Base-by-base conservation (phyloP, 2,888 invertebrate species). In the Hydraecia micacea region DNA sequence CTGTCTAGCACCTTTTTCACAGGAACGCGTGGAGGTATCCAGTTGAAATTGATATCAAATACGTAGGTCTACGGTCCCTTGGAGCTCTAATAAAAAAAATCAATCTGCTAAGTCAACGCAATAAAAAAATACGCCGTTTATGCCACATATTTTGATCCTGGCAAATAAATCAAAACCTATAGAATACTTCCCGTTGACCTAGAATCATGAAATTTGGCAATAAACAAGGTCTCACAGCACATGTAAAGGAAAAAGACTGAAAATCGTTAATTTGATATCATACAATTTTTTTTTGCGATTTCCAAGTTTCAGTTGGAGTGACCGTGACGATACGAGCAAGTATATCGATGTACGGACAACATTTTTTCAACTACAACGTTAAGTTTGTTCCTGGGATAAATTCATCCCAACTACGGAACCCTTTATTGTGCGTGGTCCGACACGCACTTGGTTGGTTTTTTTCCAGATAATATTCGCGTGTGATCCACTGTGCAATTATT, bases 401-500 rank as follows among this genome's bases (percentile, higher is more conserved):
- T 60, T 28, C 60, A 18, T 28, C 28, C 7, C 28, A 60, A 60
- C 28, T 28, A 60, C 60, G 15, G 60, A 60, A 60, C 60, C 60
- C 15, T 28, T 28, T 15, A 60, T 18, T 60, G 15, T 15, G 7
- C 28, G 28, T 60, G 15, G 60, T 60, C 28, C 46, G 46, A 60
- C n/a, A 13, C 60, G 28, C 18, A 60, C 28, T 60, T 15, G n/a
- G 7, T 7, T 15, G 7, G 18, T 3, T 49, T 58, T n/a, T 77
- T 86, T 77, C 52, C 55, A 77, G 28, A 66, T 65, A 55, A 66
- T 73, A 55, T 77, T 74, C 18, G 46, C 21, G 18, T 60, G 67
- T 75, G 76, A 63, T 77, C 73, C 39, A 80, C 55, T 80, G 63
- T 63, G 68, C 36, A 58, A 73, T 73, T 36, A 63, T 66, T 80